Conservation (phyloP, 2,888 invertebrate genomes). For the Rhamphomyia laevipes region DNA sequence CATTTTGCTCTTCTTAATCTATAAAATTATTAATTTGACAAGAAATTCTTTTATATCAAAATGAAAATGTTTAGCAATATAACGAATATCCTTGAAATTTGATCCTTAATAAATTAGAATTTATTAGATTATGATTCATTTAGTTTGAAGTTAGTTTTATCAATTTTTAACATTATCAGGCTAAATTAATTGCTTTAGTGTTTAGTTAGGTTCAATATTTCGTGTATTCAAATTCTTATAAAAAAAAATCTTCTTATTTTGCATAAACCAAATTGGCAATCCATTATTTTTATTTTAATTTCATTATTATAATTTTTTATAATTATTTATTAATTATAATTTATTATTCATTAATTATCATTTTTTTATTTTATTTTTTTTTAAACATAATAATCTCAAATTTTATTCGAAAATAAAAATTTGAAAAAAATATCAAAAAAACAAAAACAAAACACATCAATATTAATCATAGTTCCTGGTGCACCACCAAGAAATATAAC, state of each 20-base stretch:
- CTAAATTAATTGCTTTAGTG: too few species aligned
- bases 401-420: slow-evolving; percentile 7
- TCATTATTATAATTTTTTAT: background rate
- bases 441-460: slow-evolving; percentile 8
- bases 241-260: background rate
- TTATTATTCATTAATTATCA: background rate
- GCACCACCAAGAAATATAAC: slow-evolving; percentile 92
- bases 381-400: slow-evolving; percentile 10
- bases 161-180: too few species aligned
- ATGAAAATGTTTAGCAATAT: too few species aligned
- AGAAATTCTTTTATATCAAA: too few species aligned
- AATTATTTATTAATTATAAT: background rate
- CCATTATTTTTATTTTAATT: background rate
- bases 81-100: too few species aligned
- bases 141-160: too few species aligned
- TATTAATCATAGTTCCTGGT: slow-evolving; percentile 67
- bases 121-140: too few species aligned
- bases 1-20: too few species aligned
- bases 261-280: background rate
- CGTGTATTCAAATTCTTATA: too few species aligned
- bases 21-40: too few species aligned
- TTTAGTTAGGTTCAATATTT: too few species aligned
- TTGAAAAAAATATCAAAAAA: slow-evolving; percentile 4
- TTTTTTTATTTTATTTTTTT: background rate
- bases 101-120: too few species aligned